Evolutionary conservation across 2,797 vertebrate species (phyloP), one percentile per base, ranked within the genome.

Genomic region (Halcyon leucocephala): DNA sequence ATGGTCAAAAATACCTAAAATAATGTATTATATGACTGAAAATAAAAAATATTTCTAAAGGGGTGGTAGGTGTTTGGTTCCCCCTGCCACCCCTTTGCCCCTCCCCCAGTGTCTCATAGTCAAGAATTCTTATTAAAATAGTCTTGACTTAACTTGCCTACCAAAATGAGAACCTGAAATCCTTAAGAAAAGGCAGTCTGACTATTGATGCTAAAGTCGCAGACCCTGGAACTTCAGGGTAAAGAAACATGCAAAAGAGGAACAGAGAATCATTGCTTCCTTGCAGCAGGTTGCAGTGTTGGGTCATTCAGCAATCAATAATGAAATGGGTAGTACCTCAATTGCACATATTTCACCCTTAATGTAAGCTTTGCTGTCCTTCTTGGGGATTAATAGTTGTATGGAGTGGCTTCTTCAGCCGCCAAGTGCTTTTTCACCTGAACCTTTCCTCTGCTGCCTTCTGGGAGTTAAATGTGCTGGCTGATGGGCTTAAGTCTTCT

Each of bases 281-380:
- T 95, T 97, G 97, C 97, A 98, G 98, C 97, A 98, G 97, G 95
- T 96, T 96, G 90, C 89, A 96, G 96, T 93, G 94, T 91, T 97
- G 95, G 95, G 93, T 97, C 97, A 95, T 97, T 97, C 96, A 95
- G 94, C 91, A 97, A 98, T 98, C 98, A 98, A 98, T 99, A 98
- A 98, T 97, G 94, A 97, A 98, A 97, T 89, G 92, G 95, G 94
- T 79, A 90, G 94, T 64, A 35, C 72, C 48, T 95, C 90, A 90
- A 91, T 88, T 74, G 85, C 84, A 86, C 86, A 49, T 86, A 94
- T 93, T 97, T 97, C 95, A 91, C 71, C 90, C 82, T 85, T 89
- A 85, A 69, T 94, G 89, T 95, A 90, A 92, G 71, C 76, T 88
- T 31, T 64, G 89, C 86, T 33, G 22, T 96, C 82, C 84, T 94